These are phyloP conservation scores for Podarcis siculus DNA, from an alignment of 2,797 vertebrate genomes.

Conservation along the genomic window DNA sequence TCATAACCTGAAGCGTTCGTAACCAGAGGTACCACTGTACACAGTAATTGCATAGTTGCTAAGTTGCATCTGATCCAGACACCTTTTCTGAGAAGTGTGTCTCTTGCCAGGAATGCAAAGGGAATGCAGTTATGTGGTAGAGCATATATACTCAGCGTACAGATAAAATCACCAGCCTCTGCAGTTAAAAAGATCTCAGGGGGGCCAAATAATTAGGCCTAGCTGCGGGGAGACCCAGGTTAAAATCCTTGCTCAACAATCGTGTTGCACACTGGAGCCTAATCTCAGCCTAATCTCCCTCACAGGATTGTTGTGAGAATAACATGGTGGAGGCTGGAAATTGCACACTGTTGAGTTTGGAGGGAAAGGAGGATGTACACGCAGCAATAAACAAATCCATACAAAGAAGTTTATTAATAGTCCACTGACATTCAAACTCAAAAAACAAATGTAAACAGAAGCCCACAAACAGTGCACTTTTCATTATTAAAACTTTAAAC, in stretches of 20 bases:
- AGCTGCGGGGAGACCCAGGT: neutral
- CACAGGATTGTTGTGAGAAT: neutral
- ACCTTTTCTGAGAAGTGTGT: neutral
- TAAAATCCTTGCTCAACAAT: neutral
- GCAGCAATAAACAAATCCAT: too few species aligned
- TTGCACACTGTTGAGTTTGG: neutral
- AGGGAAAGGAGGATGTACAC: neutral
- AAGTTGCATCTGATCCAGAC: too few species aligned
- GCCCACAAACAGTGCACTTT: too few species aligned
- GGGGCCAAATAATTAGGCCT: neutral
- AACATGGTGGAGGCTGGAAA: neutral
- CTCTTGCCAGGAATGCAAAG: neutral
- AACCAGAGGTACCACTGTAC: too few species aligned
- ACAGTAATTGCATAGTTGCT: neutral
- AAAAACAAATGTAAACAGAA: too few species aligned
- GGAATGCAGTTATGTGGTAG: neutral
- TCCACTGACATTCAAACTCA: too few species aligned
- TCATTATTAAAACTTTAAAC: too few species aligned
- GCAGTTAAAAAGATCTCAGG: neutral
- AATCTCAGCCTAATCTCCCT: neutral
- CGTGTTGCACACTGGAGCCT: neutral
- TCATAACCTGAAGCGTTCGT: too few species aligned
- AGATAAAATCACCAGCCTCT: neutral
- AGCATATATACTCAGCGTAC: neutral
- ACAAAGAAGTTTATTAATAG: too few species aligned